Conservation (phyloP, 2,888 invertebrate genomes). For the Drosophila merina region DNA sequence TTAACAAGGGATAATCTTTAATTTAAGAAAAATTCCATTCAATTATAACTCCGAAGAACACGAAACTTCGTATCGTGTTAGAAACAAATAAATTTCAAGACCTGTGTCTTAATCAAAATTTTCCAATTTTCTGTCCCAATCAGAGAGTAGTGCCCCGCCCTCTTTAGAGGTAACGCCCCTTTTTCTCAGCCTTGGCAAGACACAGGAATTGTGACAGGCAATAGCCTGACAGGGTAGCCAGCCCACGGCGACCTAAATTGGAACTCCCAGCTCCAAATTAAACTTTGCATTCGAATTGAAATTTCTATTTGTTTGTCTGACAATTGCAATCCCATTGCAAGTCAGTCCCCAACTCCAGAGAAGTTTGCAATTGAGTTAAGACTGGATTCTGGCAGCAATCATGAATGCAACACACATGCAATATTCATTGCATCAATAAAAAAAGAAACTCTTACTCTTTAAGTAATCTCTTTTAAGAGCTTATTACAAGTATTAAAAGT, state of each 20-base stretch:
- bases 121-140: conserved; percentile 26
- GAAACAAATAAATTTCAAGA: conserved; percentile 7
- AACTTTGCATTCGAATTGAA: conserved; percentile 71
- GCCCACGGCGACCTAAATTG: conserved; percentile 64
- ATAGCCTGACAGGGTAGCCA: conserved; percentile 34
- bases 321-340: conserved; percentile 14
- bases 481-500: too few relatives aligned
- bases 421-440: conserved; percentile 67
- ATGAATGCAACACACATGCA: conserved; percentile 60
- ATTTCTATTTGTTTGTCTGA: conserved; percentile 67
- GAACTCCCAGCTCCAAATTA: conserved; percentile 54
- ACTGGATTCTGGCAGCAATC: conserved; percentile 4
- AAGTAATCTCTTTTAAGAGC: too few relatives aligned
- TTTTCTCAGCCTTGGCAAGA: conserved; percentile 35
- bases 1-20: background rate
- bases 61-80: background rate
- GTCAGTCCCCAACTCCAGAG: conserved; percentile 3
- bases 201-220: conserved; percentile 37
- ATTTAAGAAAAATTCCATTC: background rate
- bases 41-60: background rate
- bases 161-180: conserved; percentile 14
- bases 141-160: conserved; percentile 30
- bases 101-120: background rate
- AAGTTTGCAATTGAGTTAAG: conserved; percentile 43
- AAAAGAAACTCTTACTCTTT: too few relatives aligned